Evolutionary conservation across 2,797 vertebrate species (phyloP).

Genomic region (Falco rusticolus): DNA sequence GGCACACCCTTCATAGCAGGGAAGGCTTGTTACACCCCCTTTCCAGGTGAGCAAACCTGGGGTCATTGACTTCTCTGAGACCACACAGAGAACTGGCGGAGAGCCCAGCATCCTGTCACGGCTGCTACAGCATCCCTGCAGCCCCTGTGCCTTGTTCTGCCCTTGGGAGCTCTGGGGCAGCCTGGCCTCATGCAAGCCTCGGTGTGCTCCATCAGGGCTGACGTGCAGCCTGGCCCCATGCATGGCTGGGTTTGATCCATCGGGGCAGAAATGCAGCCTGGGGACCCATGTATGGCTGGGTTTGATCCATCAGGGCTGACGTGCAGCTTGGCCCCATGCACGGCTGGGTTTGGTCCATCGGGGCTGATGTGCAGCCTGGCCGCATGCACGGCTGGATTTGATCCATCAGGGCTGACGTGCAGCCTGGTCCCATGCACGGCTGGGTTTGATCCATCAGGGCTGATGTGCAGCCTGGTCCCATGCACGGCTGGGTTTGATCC

Average conservation of each 20-base stretch:
- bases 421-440: no score
- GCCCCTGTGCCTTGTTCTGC: neutral
- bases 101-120: neutral
- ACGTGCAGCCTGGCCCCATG: neutral
- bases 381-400: no score
- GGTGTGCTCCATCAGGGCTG: neutral
- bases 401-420: no score
- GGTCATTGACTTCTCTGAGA: neutral
- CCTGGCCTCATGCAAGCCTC: rapidly evolving
- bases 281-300: no score
- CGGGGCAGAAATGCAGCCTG: neutral
- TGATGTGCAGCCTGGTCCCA: no score
- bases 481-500: no score
- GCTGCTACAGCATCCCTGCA: neutral
- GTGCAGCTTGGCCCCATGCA: no score
- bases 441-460: no score
- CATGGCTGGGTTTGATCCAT: no score
- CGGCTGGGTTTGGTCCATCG: no score
- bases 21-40: neutral
- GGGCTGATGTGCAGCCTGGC: no score
- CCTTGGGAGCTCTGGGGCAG: neutral
- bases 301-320: no score
- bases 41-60: neutral
- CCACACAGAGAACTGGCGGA: neutral
- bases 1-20: conserved; percentile 2